Evolutionary conservation across 2,113 vertebrate species (phyloP), one percentile per base, ranked within the genome.

Genomic region (Lophotis ruficrista): DNA sequence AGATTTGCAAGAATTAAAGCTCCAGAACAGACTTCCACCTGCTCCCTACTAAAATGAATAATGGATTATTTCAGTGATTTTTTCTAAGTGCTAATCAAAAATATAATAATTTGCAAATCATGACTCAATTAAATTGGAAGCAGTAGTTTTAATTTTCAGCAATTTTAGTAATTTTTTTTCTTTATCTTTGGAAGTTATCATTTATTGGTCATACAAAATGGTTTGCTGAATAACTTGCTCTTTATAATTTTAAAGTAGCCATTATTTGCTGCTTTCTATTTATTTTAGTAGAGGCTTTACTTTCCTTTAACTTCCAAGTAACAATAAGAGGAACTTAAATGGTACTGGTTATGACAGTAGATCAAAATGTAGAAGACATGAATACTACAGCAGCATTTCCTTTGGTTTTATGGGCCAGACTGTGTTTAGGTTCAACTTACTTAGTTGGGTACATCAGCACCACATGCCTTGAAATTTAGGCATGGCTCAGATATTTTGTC

Each of bases 31-130:
- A 41, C 15, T 77, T 82, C 27, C 69, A 30, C 31, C 21, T 83
- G 4, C 13, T 80, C 31, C n/a, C 31, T 91, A 47, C 41, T 90
- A 84, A 70, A 72, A 72, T 87, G 43, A 92, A 66, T 93, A 87
- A 50, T 85, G 53, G 37, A 87, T 89, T 5, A 84, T 89, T 91
- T 80, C 19, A 64, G 18, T 71, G 85, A 75, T 2, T 90, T 83
- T 91, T 93, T 82, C 30, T 41, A 70, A 92, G 66, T 69, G 33
- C 78, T 92, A 83, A 93, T 92, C 28, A 94, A 79, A 90, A 95
- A n/a, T 72, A n/a, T 12, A 79, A 91, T 65, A 14, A 77, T 88
- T 86, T 92, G 54, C 16, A 92, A 77, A 66, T 95, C 54, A 66
- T 62, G 80, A 38, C 62, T 93, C 30, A 86, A 35, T 80, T 89